Evolutionary conservation across 2,113 vertebrate genomes (phyloP).

Genomic region (Brachionichthys hirsutus): DNA sequence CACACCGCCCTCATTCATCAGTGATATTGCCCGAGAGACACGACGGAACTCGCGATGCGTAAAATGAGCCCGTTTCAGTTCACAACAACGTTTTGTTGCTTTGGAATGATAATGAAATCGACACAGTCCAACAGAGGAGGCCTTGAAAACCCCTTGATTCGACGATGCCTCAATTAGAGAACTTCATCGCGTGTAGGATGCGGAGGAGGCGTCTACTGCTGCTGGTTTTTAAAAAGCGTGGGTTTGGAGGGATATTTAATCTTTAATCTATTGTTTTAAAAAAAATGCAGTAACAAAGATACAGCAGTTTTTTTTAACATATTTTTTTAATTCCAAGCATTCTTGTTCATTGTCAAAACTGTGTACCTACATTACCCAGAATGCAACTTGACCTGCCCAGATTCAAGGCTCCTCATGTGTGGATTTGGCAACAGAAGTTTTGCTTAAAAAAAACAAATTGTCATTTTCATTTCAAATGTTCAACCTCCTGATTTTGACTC

Average conservation of each 20-base stretch:
- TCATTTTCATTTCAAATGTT: not conserved
- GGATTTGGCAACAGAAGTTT: not conserved
- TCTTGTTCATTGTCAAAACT: not conserved
- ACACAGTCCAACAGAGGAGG: conserved; percentile 5
- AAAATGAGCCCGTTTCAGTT: conserved; percentile 31
- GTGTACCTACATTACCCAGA: not conserved
- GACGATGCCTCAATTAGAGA: not conserved
- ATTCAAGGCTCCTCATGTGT: too few species aligned
- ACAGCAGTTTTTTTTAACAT: not conserved
- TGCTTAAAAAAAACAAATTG: not conserved
- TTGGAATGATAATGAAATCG: conserved; percentile 19
- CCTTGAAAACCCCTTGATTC: not conserved
- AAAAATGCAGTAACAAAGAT: not conserved
- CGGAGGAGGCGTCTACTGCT: too few species aligned
- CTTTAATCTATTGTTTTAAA: not conserved
- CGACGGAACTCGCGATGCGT: conserved; percentile 17
- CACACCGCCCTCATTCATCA: conserved; percentile 24
- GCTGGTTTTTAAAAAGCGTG: too few species aligned
- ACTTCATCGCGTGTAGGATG: not conserved
- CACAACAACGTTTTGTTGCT: conserved; percentile 26
- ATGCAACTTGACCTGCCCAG: not conserved
- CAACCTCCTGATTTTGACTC: not conserved
- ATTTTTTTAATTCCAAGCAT: not conserved
- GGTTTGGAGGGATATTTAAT: too few species aligned
- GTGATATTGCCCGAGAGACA: conserved; percentile 17